Conservation (phyloP, 2,797 vertebrate species). For the Enteromius anoplus region DNA sequence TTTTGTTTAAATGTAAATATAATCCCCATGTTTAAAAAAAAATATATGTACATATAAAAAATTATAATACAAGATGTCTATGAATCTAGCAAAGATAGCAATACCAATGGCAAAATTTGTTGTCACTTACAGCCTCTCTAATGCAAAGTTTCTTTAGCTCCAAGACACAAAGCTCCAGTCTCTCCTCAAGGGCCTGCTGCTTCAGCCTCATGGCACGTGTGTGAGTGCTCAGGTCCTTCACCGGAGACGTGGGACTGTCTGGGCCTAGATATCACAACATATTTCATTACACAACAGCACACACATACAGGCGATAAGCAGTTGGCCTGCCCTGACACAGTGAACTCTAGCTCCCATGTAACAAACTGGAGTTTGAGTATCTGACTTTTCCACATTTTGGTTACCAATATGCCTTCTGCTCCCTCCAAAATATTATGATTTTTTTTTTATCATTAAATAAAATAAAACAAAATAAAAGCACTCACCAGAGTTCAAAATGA, state of each 20-base stretch:
- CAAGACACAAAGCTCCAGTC: conserved; percentile 85
- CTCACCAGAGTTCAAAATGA: conserved; percentile 89
- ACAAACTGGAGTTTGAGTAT: neutral
- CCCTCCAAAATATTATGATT: neutral
- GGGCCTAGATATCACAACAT: conserved; percentile 75
- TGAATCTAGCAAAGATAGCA: neutral
- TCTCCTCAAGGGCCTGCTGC: conserved; percentile 86
- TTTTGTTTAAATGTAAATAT: neutral
- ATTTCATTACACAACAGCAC: neutral
- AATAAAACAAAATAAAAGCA: neutral
- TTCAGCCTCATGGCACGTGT: conserved; percentile 82
- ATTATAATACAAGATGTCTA: neutral
- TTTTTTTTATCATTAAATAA: conserved; percentile 8
- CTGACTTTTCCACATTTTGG: neutral
- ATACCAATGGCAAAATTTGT: neutral
- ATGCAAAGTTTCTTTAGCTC: conserved; percentile 90
- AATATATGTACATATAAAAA: too few species aligned
- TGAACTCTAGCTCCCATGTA: neutral
- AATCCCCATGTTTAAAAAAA: neutral
- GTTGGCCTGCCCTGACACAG: neutral
- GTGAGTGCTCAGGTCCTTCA: conserved; percentile 82
- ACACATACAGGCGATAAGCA: neutral
- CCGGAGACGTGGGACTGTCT: conserved; percentile 80
- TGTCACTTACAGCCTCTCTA: conserved; percentile 87
- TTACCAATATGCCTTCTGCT: neutral